Evolutionary conservation across 2,888 invertebrate genomes (phyloP).

Genomic region (Nomada ruficornis): DNA sequence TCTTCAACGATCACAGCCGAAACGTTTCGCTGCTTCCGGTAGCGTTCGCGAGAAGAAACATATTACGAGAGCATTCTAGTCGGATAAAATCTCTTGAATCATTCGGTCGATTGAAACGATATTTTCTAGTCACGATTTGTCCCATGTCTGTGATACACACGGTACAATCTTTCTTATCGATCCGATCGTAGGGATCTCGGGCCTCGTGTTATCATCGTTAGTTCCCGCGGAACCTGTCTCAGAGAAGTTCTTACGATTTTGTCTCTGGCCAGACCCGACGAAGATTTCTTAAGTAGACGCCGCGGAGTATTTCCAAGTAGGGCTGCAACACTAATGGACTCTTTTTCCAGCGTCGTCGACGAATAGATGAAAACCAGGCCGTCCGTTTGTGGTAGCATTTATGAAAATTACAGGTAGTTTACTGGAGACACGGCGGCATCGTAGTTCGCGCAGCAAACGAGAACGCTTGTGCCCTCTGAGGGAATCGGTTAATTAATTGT

Average conservation of each 20-base stretch:
- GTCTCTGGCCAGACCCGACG: slow-evolving; percentile 1
- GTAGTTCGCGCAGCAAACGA: slow-evolving; percentile 11
- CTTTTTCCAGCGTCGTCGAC: slow-evolving; percentile 52
- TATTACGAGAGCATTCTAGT: slow-evolving; percentile 5
- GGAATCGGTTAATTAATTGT: slow-evolving; percentile 19
- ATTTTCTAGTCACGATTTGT: slow-evolving; percentile 5
- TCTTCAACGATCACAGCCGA: background rate
- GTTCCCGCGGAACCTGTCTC: background rate
- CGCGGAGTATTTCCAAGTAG: slow-evolving; percentile 17
- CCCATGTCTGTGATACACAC: slow-evolving; percentile 34
- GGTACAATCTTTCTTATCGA: slow-evolving; percentile 13
- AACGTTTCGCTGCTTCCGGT: slow-evolving; percentile 6
- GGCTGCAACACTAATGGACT: slow-evolving; percentile 43
- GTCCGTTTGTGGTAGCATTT: slow-evolving; percentile 60
- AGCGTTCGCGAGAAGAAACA: background rate
- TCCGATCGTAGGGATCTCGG: slow-evolving; percentile 5
- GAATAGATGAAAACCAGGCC: slow-evolving; percentile 54
- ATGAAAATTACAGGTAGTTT: slow-evolving; percentile 43
- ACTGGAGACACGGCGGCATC: background rate
- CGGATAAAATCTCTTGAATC: slow-evolving; percentile 8
- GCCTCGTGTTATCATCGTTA: background rate
- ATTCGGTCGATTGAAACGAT: background rate
- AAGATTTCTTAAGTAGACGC: slow-evolving; percentile 22
- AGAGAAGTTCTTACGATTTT: slow-evolving; percentile 11
- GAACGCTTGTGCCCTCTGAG: background rate